Base-by-base conservation (phyloP, 1,140 invertebrate species). In the Caenorhabditis tropicalis region DNA sequence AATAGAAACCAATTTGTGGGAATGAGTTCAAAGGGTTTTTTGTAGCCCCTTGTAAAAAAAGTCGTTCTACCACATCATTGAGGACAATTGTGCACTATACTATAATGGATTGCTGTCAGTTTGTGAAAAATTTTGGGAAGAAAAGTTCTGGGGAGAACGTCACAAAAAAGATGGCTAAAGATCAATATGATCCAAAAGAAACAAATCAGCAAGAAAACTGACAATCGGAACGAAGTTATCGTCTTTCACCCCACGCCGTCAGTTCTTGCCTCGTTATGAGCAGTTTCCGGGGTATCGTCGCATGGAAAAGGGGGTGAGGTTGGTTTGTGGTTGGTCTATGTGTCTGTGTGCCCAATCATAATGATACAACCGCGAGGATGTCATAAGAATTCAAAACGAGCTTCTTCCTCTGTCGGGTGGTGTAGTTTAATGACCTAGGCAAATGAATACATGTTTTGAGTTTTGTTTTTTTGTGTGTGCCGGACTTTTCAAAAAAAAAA, bases 341-440 rank as follows among this genome's bases (percentile, higher is more conserved):
- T 74, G 65, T 74, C 19, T 74, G 36, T 74, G 36, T 27, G 53
- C 65, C 65, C 36, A 74, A 74, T 74, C 33, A 74, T 74, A 74
- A 74, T 74, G 65, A 74, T 74, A 74, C 65, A 74, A 74, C 65
- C 36, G 36, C 65, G 65, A 74, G 58, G 58, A 65, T 43, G 65
- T 74, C 65, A 74, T 74, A 74, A 74, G 65, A 74, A 74, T 74
- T 74, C 65, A 74, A 39, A 74, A 74, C 65, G 33, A 74, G 33
- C 33, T 74, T 46, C 36, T 43, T 74, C 65, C 65, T 43, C 36
- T 24, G 33, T 12, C 29, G 36, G 29, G 24, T 74, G 65, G 36
- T 39, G 36, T 36, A 74, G 65, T 74, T 74, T 74, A 39, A 74
- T 74, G 65, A 43, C 65, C 36, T 74, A 43, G 33, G 36, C 36